These are phyloP conservation scores for Tachyglossus aculeatus DNA, from an alignment of 2,797 vertebrate species.

Conservation along the genomic window DNA sequence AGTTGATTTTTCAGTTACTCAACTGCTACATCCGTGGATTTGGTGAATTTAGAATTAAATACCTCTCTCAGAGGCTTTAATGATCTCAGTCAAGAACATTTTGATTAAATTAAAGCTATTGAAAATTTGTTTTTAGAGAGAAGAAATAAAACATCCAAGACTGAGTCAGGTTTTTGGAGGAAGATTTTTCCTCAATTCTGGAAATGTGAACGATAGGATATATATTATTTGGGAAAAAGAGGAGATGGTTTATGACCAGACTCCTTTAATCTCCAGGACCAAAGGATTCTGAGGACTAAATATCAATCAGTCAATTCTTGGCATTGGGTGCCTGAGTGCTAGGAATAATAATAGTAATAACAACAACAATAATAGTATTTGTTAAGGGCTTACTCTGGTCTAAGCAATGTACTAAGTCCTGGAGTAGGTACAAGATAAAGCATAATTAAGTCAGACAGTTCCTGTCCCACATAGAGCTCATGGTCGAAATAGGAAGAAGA, in stretches of 20 bases:
- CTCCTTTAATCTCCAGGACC: too few relatives aligned
- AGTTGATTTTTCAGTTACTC: constrained; percentile 76
- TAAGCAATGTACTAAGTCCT: too few relatives aligned
- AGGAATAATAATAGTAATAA: too few relatives aligned
- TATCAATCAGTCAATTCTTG: too few relatives aligned
- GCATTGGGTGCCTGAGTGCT: too few relatives aligned
- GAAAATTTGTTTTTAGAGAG: constrained; percentile 63
- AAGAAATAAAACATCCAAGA: constrained; percentile 46
- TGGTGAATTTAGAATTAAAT: constrained; percentile 72
- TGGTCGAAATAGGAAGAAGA: too few relatives aligned
- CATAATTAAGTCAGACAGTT: too few relatives aligned
- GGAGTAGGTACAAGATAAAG: too few relatives aligned
- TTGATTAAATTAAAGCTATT: constrained; percentile 72
- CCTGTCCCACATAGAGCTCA: too few relatives aligned
- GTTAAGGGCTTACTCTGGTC: too few relatives aligned
- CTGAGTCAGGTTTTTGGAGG: constrained; percentile 21
- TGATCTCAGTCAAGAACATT: constrained; percentile 72
- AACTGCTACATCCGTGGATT: constrained; percentile 64
- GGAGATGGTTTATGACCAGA: not conserved
- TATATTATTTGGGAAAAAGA: not conserved
- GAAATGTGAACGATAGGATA: not conserved
- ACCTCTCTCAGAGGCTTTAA: constrained; percentile 68
- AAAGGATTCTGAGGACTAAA: too few relatives aligned
- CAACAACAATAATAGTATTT: too few relatives aligned
- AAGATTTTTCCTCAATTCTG: not conserved